phyloP scores from a whole-genome alignment of 2,888 invertebrate species.

The Habroteleia sp. region DNA sequence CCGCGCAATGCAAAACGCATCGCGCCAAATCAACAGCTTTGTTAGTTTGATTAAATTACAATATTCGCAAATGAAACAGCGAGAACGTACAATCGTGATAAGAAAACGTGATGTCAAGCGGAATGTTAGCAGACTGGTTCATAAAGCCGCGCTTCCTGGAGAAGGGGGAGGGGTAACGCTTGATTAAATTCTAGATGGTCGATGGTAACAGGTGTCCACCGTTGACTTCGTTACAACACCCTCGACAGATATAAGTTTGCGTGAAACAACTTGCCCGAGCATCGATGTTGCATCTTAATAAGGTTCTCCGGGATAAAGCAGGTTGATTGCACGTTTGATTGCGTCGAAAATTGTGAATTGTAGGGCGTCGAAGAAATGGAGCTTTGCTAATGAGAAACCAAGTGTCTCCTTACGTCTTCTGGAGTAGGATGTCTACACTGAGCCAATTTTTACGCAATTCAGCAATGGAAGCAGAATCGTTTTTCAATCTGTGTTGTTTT shows the following conservation, averaged over 20 bases:
- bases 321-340: constrained; percentile 16
- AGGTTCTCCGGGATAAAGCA: constrained; percentile 12
- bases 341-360: constrained; percentile 35
- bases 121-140: constrained; percentile 33
- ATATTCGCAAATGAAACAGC: constrained; percentile 33
- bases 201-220: constrained; percentile 71
- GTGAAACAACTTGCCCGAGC: constrained; percentile 29
- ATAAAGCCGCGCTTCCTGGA: constrained; percentile 12
- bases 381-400: constrained; percentile 9
- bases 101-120: constrained; percentile 39
- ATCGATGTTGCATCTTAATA: constrained; percentile 44
- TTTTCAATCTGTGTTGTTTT: too few species aligned
- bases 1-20: constrained; percentile 23
- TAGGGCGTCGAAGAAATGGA: constrained; percentile 13
- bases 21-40: constrained; percentile 39
- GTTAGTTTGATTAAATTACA: constrained; percentile 52
- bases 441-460: too few species aligned
- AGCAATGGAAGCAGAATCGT: too few species aligned
- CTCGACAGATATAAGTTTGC: constrained; percentile 32
- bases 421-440: too few species aligned
- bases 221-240: constrained; percentile 60
- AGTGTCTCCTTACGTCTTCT: background rate
- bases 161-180: constrained; percentile 45
- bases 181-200: constrained; percentile 70
- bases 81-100: constrained; percentile 38